Percentiles rank a stretch among this genome's conserved stretches.
phyloP scores from a whole-genome alignment of 1,140 invertebrate genomes.

The Cotesia vestalis region DNA sequence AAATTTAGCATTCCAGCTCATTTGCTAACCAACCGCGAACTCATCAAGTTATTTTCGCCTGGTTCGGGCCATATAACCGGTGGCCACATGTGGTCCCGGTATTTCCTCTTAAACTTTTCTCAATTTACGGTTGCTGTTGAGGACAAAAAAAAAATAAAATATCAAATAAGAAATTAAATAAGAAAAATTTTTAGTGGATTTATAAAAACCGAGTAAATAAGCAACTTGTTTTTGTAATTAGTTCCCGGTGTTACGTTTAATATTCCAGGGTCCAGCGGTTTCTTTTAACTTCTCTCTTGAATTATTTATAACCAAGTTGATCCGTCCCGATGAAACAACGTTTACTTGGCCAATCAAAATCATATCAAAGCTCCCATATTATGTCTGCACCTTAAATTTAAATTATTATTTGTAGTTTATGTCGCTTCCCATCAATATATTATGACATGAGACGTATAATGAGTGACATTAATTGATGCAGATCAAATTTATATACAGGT shows the following conservation, averaged over 20 bases:
- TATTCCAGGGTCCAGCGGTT: not conserved
- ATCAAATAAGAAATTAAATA: not conserved
- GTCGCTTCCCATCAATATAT: no score
- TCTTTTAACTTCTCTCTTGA: not conserved
- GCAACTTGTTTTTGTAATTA: conserved; percentile 25
- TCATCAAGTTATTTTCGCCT: conserved; percentile 28
- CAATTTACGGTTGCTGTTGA: conserved; percentile 28
- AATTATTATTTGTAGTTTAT: no score
- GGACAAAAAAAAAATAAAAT: conserved; percentile 12
- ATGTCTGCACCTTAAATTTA: no score
- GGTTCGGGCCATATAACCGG: conserved; percentile 28
- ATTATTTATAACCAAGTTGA: no score
- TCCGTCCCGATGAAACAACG: not conserved
- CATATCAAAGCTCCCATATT: no score
- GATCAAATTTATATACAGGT: no score
- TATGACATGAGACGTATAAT: no score
- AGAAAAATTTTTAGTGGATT: not conserved
- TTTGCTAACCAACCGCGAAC: conserved; percentile 7
- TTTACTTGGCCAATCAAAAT: not conserved
- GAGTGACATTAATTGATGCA: no score
- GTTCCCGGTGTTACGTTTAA: conserved; percentile 24
- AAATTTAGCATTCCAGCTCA: conserved; percentile 20
- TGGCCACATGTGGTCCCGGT: conserved; percentile 28
- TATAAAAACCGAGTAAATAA: conserved; percentile 4
- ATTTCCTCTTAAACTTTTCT: conserved; percentile 11